Conservation (phyloP, 2,113 vertebrate species). For the Cynocephalus volans region DNA sequence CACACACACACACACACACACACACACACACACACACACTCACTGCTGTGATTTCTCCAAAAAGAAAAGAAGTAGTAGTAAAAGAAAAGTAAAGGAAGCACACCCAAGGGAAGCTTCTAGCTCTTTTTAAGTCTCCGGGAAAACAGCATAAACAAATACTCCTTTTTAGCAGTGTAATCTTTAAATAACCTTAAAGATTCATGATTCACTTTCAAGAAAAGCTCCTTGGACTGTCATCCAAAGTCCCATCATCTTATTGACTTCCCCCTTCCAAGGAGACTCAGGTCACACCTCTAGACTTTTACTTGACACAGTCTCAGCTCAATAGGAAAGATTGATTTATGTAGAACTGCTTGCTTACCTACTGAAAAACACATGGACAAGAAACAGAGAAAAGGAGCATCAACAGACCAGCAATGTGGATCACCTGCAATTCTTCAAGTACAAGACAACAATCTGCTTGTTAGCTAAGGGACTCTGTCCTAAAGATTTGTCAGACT, state of each 20-base stretch:
- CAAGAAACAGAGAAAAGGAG: conserved; percentile 28
- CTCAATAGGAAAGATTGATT: conserved; percentile 51
- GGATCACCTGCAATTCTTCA: background rate
- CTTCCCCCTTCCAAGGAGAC: background rate
- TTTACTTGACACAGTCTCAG: background rate
- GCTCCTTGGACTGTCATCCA: background rate
- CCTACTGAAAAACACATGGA: conserved; percentile 17
- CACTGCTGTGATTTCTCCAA: conserved; percentile 44
- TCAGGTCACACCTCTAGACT: background rate
- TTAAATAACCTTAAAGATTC: conserved; percentile 63
- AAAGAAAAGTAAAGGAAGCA: conserved; percentile 67
- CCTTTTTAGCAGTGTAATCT: conserved; percentile 64
- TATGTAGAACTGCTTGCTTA: conserved; percentile 18
- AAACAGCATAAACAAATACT: conserved; percentile 71
- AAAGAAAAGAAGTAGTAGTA: background rate
- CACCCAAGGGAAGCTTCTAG: background rate
- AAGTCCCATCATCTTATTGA: background rate
- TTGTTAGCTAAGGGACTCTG: background rate
- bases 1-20: background rate
- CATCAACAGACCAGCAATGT: background rate
- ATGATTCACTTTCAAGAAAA: conserved; percentile 66
- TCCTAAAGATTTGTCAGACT: background rate
- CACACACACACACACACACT: background rate
- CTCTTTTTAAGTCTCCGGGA: conserved; percentile 69
- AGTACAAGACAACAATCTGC: background rate